Percentiles rank a stretch among this genome's conserved stretches.
These are phyloP conservation scores for Dromococcyx pavoninus DNA, from an alignment of 2,797 vertebrate species.

Conservation along the genomic window DNA sequence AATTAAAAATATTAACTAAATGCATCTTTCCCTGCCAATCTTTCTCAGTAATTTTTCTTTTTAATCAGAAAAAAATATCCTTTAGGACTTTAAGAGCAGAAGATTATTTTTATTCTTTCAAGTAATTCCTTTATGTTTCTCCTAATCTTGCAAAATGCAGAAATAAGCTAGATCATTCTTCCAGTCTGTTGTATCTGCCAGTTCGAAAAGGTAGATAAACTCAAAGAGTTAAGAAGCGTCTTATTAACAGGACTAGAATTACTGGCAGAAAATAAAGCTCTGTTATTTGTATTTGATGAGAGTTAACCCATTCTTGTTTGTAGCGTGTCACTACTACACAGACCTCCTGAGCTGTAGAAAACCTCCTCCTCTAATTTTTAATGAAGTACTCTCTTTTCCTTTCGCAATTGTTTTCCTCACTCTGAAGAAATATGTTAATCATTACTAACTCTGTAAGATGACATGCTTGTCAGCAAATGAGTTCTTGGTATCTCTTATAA, in stretches of 20 bases:
- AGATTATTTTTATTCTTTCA: background rate
- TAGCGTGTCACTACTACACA: background rate
- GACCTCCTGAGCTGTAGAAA: background rate
- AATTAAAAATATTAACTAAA: background rate
- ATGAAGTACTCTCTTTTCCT: background rate
- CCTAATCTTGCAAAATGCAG: background rate
- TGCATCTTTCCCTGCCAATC: fast-evolving
- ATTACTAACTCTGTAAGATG: background rate
- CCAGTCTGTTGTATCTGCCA: background rate
- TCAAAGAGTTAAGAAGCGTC: background rate
- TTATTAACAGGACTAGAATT: background rate
- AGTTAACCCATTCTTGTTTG: background rate
- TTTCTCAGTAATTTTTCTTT: background rate
- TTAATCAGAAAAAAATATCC: background rate
- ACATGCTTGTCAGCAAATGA: background rate
- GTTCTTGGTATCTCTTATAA: background rate
- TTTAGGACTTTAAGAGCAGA: background rate
- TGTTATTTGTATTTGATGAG: background rate
- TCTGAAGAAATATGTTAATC: background rate
- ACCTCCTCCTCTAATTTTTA: background rate
- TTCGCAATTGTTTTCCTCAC: background rate
- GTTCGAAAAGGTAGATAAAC: background rate
- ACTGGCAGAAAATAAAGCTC: background rate
- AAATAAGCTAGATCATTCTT: background rate
- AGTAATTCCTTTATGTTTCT: background rate